Conservation (phyloP, 2,113 vertebrate species). For the Sinocyclocheilus grahami region DNA sequence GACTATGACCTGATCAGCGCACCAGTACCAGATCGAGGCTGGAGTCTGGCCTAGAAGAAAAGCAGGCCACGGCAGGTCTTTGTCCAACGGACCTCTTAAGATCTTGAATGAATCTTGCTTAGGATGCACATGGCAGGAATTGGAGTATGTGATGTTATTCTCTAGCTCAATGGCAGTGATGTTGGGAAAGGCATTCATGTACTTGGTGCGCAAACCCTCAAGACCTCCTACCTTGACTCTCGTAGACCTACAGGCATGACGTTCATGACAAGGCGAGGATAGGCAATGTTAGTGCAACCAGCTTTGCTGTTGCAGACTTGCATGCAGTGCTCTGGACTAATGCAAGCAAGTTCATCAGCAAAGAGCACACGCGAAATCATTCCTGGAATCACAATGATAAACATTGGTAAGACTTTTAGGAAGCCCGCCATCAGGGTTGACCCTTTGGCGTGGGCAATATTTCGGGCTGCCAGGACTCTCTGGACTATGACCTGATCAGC, state of each 20-base stretch:
- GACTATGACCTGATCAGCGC: constrained; percentile 97
- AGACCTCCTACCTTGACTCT: constrained; percentile 95
- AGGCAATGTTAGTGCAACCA: constrained; percentile 97
- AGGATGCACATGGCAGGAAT: constrained; percentile 86
- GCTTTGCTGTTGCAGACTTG: constrained; percentile 92
- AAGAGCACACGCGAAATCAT: constrained; percentile 98
- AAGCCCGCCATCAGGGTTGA: constrained; percentile 96
- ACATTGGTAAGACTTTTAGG: constrained; percentile 95
- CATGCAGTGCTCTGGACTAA: constrained; percentile 95
- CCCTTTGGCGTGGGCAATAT: constrained; percentile 91
- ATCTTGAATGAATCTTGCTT: constrained; percentile 87
- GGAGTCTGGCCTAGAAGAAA: constrained; percentile 95
- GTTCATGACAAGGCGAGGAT: constrained; percentile 93
- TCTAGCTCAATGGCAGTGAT: constrained; percentile 82
- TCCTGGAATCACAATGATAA: constrained; percentile 95
- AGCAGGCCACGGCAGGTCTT: constrained; percentile 96
- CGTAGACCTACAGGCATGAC: constrained; percentile 93
- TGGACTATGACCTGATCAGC: constrained; percentile 98
- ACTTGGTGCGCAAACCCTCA: constrained; percentile 88
- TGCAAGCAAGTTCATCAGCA: constrained; percentile 89
- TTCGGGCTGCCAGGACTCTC: constrained; percentile 93
- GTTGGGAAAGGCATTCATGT: constrained; percentile 92
- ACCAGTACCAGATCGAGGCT: constrained; percentile 99
- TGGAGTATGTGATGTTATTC: constrained; percentile 87
- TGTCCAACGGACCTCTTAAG: constrained; percentile 87